These are phyloP conservation scores for Mystacides longicornis DNA, from an alignment of 2,888 invertebrate genomes.

Conservation along the genomic window DNA sequence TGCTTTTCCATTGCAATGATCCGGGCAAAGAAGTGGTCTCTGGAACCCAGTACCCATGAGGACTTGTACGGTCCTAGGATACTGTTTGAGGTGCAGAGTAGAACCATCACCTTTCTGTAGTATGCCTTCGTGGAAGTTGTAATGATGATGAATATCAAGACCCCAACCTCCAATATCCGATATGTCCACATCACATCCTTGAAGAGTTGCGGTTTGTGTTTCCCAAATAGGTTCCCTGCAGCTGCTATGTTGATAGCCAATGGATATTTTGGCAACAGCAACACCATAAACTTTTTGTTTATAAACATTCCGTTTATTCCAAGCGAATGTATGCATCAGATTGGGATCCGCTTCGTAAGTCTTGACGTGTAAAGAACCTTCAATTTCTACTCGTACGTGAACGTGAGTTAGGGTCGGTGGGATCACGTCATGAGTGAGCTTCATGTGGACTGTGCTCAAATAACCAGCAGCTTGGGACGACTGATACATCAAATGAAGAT, in stretches of 20 bases:
- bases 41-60: slow-evolving; percentile 90
- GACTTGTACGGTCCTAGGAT: slow-evolving; percentile 83
- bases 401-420: slow-evolving; percentile 80
- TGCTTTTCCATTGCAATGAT: slow-evolving; percentile 77
- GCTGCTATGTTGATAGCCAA: slow-evolving; percentile 90
- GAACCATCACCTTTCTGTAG: slow-evolving; percentile 97
- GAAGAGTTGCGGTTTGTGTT: slow-evolving; percentile 85
- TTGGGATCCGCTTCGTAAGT: slow-evolving; percentile 95
- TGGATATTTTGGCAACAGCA: slow-evolving; percentile 78
- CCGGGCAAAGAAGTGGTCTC: slow-evolving; percentile 78
- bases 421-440: slow-evolving; percentile 71
- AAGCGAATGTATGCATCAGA: slow-evolving; percentile 91
- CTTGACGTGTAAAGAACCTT: slow-evolving; percentile 86
- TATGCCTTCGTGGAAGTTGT: slow-evolving; percentile 97
- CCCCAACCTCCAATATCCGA: slow-evolving; percentile 98
- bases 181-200: slow-evolving; percentile 94
- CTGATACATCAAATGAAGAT: slow-evolving; percentile 89
- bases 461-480: slow-evolving; percentile 93
- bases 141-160: slow-evolving; percentile 95
- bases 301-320: slow-evolving; percentile 97
- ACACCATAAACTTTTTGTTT: slow-evolving; percentile 92
- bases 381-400: slow-evolving; percentile 86
- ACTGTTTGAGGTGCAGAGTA: slow-evolving; percentile 86
- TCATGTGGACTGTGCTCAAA: slow-evolving; percentile 85
- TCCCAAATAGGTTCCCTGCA: slow-evolving; percentile 91